Percentiles rank a stretch among this genome's conserved stretches.
phyloP scores from a whole-genome alignment of 2,797 vertebrate species.

The Scyliorhinus canicula region DNA sequence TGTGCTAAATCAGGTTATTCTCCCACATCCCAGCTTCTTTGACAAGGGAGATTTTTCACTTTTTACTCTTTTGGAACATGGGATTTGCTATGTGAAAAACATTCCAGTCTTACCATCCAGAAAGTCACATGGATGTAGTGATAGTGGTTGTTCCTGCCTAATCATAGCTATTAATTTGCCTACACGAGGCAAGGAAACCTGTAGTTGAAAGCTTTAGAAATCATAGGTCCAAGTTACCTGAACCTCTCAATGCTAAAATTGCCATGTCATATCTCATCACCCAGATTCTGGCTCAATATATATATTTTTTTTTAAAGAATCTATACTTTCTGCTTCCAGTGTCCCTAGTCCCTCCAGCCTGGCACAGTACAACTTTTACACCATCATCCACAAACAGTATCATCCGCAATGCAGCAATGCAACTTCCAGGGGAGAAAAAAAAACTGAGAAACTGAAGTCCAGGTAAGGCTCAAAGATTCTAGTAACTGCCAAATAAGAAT shows the following conservation, averaged over 20 bases:
- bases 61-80: neutral
- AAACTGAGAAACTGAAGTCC: neutral
- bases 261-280: neutral
- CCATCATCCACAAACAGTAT: neutral
- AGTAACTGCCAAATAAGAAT: neutral
- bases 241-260: neutral
- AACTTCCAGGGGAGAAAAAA: neutral
- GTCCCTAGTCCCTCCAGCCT: neutral
- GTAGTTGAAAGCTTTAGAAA: neutral
- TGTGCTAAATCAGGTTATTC: no score
- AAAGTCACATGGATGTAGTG: neutral
- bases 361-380: neutral
- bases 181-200: neutral
- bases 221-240: neutral
- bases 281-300: neutral
- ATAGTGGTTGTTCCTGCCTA: neutral
- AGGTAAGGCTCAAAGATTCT: neutral
- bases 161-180: neutral
- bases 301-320: no score
- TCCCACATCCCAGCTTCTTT: no score
- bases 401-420: neutral
- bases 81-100: neutral
- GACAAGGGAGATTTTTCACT: neutral
- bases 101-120: neutral
- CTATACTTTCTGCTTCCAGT: no score